Evolutionary conservation across 2,797 vertebrate genomes (phyloP).

Genomic region (Danionella dracula): DNA sequence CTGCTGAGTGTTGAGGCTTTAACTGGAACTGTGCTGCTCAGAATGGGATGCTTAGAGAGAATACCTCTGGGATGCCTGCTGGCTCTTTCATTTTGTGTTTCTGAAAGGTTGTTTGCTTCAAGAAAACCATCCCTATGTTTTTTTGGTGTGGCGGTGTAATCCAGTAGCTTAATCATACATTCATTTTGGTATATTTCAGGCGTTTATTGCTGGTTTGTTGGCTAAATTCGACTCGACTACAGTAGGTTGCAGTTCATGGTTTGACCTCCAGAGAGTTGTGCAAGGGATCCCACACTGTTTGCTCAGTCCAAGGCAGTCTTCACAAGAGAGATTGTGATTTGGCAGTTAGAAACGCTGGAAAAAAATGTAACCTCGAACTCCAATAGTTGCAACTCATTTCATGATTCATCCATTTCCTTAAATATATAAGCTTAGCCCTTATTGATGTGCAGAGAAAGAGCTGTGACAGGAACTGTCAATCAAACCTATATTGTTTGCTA

Average conservation of each 20-base stretch:
- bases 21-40: background rate
- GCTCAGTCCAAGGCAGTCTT: constrained; percentile 35
- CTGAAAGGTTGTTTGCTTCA: too few species aligned
- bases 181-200: background rate
- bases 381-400: background rate
- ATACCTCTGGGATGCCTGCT: constrained; percentile 13
- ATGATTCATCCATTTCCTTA: background rate
- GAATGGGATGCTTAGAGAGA: background rate
- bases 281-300: constrained; percentile 34
- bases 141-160: background rate
- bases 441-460: constrained; percentile 22
- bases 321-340: constrained; percentile 11
- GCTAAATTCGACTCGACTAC: background rate
- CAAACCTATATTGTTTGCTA: constrained; percentile 3
- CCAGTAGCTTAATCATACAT: background rate
- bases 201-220: background rate
- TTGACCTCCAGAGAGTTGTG: constrained; percentile 32
- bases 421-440: background rate
- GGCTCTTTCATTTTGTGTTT: background rate
- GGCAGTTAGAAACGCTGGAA: background rate
- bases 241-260: constrained; percentile 15
- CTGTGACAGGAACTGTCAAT: constrained; percentile 39
- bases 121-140: too few species aligned
- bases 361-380: background rate
- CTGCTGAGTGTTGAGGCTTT: background rate